Conservation (phyloP, 2,888 invertebrate genomes). For the Oscheius sp. region DNA sequence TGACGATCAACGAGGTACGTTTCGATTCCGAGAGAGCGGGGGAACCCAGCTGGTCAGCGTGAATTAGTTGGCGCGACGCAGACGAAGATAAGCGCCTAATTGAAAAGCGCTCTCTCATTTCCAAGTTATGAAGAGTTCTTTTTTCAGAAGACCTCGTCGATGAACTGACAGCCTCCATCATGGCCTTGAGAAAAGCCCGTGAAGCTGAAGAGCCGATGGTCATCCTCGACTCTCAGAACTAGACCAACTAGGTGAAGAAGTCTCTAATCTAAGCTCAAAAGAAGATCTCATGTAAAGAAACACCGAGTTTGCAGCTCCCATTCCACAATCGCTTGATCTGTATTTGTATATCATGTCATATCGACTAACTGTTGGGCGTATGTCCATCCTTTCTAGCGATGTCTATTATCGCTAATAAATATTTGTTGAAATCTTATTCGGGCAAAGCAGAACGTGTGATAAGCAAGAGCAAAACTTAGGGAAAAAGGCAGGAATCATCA, state of each 20-base stretch:
- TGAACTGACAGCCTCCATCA: constrained; percentile 47
- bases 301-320: too few relatives aligned
- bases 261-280: not conserved
- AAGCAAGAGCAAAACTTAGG: constrained; percentile 11
- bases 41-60: not conserved
- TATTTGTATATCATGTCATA: constrained; percentile 33
- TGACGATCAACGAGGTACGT: constrained; percentile 25
- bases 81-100: too few relatives aligned
- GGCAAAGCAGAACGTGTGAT: not conserved
- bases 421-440: constrained; percentile 14
- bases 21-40: constrained; percentile 3
- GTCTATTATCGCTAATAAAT: constrained; percentile 11
- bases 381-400: too few relatives aligned
- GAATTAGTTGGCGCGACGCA: too few relatives aligned
- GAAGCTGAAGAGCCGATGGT: constrained; percentile 34
- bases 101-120: not conserved
- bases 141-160: constrained; percentile 49
- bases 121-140: constrained; percentile 1
- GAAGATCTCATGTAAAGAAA: constrained; percentile 13
- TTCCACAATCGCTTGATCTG: constrained; percentile 5
- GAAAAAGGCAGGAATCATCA: not conserved
- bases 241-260: not conserved
- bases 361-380: not conserved
- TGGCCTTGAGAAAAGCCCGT: constrained; percentile 43
- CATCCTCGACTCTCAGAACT: constrained; percentile 4